These are phyloP conservation scores for Cossypha heuglini DNA, from an alignment of 2,797 vertebrate species.

Conservation along the genomic window DNA sequence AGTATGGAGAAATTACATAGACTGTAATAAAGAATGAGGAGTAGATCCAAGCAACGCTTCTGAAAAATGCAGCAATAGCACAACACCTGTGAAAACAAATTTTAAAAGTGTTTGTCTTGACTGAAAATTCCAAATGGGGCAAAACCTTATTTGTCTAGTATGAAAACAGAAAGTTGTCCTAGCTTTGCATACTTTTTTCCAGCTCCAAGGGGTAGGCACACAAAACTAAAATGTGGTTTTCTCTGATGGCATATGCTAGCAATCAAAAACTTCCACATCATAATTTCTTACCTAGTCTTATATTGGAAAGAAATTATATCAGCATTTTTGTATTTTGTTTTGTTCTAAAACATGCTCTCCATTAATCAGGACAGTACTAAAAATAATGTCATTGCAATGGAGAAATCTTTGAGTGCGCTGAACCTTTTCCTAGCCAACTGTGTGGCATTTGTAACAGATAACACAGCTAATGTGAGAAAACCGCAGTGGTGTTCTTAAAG, in stretches of 20 bases:
- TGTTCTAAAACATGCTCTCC: background rate
- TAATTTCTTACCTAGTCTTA: background rate
- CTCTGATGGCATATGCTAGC: background rate
- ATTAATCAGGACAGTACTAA: background rate
- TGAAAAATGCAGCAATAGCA: background rate
- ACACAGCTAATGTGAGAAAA: background rate
- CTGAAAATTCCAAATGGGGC: background rate
- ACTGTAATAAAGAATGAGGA: background rate
- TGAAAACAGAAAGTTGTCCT: background rate
- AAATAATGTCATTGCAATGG: background rate
- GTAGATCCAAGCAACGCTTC: background rate
- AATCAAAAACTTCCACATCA: background rate
- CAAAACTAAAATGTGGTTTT: background rate
- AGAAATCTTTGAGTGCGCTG: background rate
- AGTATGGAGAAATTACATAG: background rate
- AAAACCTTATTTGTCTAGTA: background rate
- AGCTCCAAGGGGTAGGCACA: background rate
- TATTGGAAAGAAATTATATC: background rate
- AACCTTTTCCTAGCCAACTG: background rate
- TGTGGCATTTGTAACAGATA: background rate
- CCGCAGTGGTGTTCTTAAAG: constrained; percentile 1
- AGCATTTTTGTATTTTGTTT: background rate
- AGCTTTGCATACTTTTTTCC: background rate
- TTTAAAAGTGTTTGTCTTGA: background rate
- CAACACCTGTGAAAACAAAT: background rate